Percentiles rank a stretch among this genome's conserved stretches.
Evolutionary conservation across 2,113 vertebrate genomes (phyloP).

Genomic region (Phoxinus phoxinus): DNA sequence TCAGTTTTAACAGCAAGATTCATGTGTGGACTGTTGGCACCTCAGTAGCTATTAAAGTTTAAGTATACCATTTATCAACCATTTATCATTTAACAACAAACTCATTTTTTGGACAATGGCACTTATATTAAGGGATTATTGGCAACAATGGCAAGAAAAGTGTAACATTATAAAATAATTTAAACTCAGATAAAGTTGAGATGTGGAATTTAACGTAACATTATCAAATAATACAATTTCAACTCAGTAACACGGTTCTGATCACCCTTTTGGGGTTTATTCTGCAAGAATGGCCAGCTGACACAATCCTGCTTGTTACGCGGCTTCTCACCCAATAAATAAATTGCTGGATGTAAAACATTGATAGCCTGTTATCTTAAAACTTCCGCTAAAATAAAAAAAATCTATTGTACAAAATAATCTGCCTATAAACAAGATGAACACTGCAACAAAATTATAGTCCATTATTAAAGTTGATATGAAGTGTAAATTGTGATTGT

Average conservation of each 20-base stretch:
- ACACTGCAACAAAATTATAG: not conserved
- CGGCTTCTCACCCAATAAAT: not conserved
- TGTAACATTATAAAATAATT: not conserved
- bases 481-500: not conserved
- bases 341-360: not conserved
- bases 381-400: not conserved
- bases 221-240: not conserved
- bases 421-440: not conserved
- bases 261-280: not conserved
- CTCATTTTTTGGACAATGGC: not conserved
- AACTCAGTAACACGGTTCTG: not conserved
- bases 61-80: not conserved
- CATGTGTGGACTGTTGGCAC: not conserved
- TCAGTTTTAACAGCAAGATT: not conserved
- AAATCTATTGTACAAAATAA: not conserved
- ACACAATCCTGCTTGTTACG: not conserved
- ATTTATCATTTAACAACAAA: not conserved
- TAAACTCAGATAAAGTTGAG: not conserved
- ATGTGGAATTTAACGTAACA: not conserved
- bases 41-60: not conserved
- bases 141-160: too few species aligned
- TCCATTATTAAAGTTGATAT: not conserved
- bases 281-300: not conserved
- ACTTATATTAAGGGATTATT: not conserved
- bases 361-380: not conserved